These are phyloP conservation scores for Hirtodrosophila alboralis DNA, from an alignment of 2,888 invertebrate species.

Conservation along the genomic window DNA sequence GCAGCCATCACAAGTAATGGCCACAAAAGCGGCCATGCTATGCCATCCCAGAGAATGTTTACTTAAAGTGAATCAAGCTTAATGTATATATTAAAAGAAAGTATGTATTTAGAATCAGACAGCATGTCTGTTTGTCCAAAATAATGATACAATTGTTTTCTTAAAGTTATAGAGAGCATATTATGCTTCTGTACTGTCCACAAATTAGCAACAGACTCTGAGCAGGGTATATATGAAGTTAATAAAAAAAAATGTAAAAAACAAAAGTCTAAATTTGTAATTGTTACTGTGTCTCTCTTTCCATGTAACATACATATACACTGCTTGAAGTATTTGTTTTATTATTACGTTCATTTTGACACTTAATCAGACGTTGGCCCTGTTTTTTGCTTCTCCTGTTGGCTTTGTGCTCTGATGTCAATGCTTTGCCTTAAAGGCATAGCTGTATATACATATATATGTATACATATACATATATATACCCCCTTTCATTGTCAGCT, in stretches of 20 bases:
- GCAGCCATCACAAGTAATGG: slow-evolving; percentile 38
- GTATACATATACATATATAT: no score
- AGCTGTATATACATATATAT: no score
- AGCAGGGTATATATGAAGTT: no score
- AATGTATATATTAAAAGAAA: slow-evolving; percentile 4
- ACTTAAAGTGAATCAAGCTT: slow-evolving; percentile 29
- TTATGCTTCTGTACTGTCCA: no score
- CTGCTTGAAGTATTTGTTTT: slow-evolving; percentile 63
- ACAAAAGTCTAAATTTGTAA: slow-evolving; percentile 54
- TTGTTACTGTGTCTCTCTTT: slow-evolving; percentile 1
- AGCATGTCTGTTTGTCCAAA: no score
- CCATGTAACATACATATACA: neutral
- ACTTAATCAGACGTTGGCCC: slow-evolving; percentile 80
- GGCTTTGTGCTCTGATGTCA: slow-evolving; percentile 74
- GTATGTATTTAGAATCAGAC: no score
- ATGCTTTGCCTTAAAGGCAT: slow-evolving; percentile 81
- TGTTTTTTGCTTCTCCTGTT: slow-evolving; percentile 56
- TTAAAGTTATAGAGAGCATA: neutral
- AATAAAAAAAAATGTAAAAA: no score
- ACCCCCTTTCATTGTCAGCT: slow-evolving; percentile 48
- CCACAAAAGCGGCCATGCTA: slow-evolving; percentile 40
- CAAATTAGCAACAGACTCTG: no score
- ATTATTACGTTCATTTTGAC: slow-evolving; percentile 79
- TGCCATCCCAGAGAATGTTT: slow-evolving; percentile 45
- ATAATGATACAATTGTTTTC: neutral